phyloP scores from a whole-genome alignment of 2,888 invertebrate genomes.

The Elegia similella region DNA sequence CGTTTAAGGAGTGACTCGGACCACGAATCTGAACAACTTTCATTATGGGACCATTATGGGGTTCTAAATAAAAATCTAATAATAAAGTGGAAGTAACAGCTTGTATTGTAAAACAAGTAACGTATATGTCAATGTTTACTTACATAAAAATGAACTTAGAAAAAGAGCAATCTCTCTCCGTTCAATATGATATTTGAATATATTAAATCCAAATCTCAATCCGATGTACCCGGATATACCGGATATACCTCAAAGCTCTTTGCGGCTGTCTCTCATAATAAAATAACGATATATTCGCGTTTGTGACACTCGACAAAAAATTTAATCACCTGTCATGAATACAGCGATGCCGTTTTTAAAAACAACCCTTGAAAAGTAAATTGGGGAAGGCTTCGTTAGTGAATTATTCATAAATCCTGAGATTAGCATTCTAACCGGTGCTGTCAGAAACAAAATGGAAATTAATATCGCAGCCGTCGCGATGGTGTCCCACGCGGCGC shows the following conservation, averaged over 20 bases:
- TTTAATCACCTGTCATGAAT: constrained; percentile 26
- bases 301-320: constrained; percentile 9
- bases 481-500: neutral
- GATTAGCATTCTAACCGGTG: constrained; percentile 36
- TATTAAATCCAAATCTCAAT: too few species aligned
- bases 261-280: too few species aligned
- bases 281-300: neutral
- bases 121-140: too few species aligned
- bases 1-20: too few species aligned
- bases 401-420: constrained; percentile 41
- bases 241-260: neutral
- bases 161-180: too few species aligned
- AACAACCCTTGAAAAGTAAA: constrained; percentile 25
- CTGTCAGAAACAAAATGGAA: constrained; percentile 37
- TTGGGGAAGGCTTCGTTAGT: constrained; percentile 31
- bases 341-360: constrained; percentile 21
- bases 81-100: too few species aligned
- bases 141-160: too few species aligned
- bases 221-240: neutral
- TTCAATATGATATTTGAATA: too few species aligned
- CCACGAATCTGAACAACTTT: too few species aligned
- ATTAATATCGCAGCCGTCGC: constrained; percentile 24
- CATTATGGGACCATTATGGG: too few species aligned
- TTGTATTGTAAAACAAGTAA: too few species aligned
- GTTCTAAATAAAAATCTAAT: too few species aligned